Evolutionary conservation across 1,140 invertebrate genomes (phyloP).

Genomic region (Neelides sp.): DNA sequence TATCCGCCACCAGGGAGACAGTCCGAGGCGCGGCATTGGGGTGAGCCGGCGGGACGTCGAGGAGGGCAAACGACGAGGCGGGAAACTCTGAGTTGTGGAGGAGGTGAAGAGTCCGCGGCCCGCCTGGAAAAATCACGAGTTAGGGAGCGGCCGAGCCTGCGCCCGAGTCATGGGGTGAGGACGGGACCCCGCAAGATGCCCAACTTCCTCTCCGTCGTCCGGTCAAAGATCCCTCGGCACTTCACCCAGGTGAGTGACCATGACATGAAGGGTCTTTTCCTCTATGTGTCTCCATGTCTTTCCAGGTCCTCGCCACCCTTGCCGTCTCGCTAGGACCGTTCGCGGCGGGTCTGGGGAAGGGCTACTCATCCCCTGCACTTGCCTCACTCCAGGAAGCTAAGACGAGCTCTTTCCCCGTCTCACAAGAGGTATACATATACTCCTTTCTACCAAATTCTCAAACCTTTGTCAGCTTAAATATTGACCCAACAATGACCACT

Average conservation of each 20-base stretch:
- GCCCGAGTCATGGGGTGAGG: slow-evolving; percentile 13
- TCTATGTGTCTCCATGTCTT: slow-evolving; percentile 10
- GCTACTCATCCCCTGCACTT: slow-evolving; percentile 68
- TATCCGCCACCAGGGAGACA: slow-evolving; percentile 75
- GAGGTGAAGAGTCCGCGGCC: slow-evolving; percentile 70
- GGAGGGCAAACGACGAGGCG: slow-evolving; percentile 78
- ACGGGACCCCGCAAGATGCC: slow-evolving; percentile 27
- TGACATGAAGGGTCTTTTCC: not conserved
- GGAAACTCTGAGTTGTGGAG: slow-evolving; percentile 92
- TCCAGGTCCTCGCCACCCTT: slow-evolving; percentile 59
- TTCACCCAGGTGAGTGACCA: slow-evolving; percentile 28
- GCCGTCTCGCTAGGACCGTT: slow-evolving; percentile 67
- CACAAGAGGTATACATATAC: slow-evolving; percentile 28
- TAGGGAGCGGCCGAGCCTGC: not conserved
- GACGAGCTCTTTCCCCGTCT: slow-evolving; percentile 25
- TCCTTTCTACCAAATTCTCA: too few relatives aligned
- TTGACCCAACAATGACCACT: too few relatives aligned
- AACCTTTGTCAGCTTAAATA: too few relatives aligned
- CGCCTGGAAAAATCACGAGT: slow-evolving; percentile 35
- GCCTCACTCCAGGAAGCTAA: slow-evolving; percentile 56
- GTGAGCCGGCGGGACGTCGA: slow-evolving; percentile 50
- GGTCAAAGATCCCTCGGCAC: slow-evolving; percentile 30
- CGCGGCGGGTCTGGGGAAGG: slow-evolving; percentile 64
- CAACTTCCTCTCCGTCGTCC: slow-evolving; percentile 29
- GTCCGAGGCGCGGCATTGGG: slow-evolving; percentile 40